These are phyloP conservation scores for Ricordea florida DNA, from an alignment of 92 coral and sea anemone genomes.

Conservation along the genomic window DNA sequence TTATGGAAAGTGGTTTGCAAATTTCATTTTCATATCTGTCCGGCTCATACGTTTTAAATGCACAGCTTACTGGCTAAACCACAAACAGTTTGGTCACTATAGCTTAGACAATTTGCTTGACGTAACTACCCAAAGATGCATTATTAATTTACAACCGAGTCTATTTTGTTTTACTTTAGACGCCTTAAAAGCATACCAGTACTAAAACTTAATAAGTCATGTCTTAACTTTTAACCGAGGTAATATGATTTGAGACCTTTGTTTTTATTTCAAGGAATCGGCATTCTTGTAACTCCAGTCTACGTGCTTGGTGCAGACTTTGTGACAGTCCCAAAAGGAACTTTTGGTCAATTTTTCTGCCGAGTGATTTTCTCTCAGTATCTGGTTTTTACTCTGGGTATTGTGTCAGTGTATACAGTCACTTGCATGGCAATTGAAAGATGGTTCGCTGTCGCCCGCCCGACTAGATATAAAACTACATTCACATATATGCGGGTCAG, in stretches of 20 bases:
- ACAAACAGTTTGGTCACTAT: too few species aligned
- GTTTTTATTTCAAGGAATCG: constrained; percentile 58
- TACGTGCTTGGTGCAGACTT: constrained; percentile 62
- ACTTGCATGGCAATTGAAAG: constrained; percentile 84
- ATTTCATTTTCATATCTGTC: too few species aligned
- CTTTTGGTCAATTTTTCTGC: constrained; percentile 77
- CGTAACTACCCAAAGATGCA: too few species aligned
- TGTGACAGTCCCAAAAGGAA: constrained; percentile 65
- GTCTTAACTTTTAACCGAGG: not conserved
- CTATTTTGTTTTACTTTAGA: not conserved
- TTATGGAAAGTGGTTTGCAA: too few species aligned
- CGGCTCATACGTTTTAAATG: too few species aligned
- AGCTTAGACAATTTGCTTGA: too few species aligned
- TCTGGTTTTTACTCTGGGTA: constrained; percentile 85
- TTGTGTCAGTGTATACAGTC: constrained; percentile 90
- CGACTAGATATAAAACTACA: constrained; percentile 70
- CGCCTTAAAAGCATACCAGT: not conserved
- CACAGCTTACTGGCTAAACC: too few species aligned
- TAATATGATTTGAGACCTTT: not conserved
- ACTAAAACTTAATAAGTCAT: not conserved
- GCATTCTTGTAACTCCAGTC: constrained; percentile 75
- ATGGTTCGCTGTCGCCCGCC: constrained; percentile 88
- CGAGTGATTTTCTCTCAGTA: constrained; percentile 82
- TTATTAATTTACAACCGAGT: not conserved
- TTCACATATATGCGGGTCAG: constrained; percentile 66